Percentiles rank a stretch among this genome's conserved stretches.
Conservation (phyloP, 2,797 vertebrate species). For the Prionace glauca region DNA sequence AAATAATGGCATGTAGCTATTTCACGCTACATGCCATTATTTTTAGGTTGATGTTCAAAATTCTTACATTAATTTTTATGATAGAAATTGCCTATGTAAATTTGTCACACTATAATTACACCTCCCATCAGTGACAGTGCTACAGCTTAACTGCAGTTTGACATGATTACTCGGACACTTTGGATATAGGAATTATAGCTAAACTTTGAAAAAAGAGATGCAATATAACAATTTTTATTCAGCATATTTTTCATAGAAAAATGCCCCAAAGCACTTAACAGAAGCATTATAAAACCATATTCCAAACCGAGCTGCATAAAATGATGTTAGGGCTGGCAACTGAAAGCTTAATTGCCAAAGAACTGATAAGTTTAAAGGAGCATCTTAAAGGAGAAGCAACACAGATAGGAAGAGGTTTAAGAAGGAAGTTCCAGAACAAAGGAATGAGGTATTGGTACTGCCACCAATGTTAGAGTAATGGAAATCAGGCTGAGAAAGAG, state of each 20-base stretch:
- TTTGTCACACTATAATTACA: background rate
- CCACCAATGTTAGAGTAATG: background rate
- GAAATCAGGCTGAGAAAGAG: background rate
- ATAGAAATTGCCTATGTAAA: background rate
- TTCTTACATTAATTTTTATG: background rate
- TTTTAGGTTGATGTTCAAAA: background rate
- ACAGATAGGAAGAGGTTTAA: background rate
- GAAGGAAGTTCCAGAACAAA: background rate
- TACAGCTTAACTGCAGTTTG: background rate
- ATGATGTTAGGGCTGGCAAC: background rate
- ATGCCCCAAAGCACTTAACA: background rate
- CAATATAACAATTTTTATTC: no score
- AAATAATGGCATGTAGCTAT: no score
- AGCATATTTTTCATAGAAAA: background rate
- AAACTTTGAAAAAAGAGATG: no score
- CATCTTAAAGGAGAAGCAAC: background rate
- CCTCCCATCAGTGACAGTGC: background rate
- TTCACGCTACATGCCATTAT: background rate
- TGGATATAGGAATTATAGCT: no score
- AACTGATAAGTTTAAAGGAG: background rate
- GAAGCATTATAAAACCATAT: background rate
- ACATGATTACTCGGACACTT: background rate
- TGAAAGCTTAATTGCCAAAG: background rate
- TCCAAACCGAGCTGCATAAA: background rate
- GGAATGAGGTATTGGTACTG: background rate